A percentile compares a stretch with the other conserved stretches of the same genome.
phyloP scores from a whole-genome alignment of 2,113 vertebrate genomes.

The Lagopus muta region DNA sequence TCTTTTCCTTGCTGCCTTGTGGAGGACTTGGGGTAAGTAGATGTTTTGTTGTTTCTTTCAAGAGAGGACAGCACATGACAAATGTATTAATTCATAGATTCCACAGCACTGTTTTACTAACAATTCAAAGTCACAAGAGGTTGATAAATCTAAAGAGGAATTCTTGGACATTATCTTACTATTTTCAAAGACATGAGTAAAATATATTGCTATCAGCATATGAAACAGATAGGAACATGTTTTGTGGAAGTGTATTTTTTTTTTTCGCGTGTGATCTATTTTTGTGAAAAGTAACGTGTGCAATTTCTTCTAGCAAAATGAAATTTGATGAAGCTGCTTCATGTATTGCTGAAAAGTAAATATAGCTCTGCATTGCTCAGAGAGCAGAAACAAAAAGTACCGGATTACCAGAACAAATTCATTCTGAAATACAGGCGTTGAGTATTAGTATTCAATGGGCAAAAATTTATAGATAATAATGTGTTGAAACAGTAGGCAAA shows the following conservation, averaged over 20 bases:
- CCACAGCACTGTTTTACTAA: not conserved
- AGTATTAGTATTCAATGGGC: not conserved
- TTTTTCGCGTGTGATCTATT: not conserved
- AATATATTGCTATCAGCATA: not conserved
- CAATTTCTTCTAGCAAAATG: not conserved
- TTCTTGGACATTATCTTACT: not conserved
- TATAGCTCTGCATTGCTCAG: not conserved
- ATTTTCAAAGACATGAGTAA: not conserved
- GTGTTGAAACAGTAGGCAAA: not conserved
- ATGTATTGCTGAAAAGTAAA: not conserved
- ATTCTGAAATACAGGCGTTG: not conserved
- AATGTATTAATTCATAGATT: not conserved
- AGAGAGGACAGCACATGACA: not conserved
- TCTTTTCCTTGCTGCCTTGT: slow-evolving; percentile 83
- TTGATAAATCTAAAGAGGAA: slow-evolving; percentile 6
- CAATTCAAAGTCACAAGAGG: not conserved
- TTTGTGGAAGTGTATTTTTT: not conserved
- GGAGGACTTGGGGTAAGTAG: slow-evolving; percentile 84
- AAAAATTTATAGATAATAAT: not conserved
- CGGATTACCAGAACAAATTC: slow-evolving; percentile 25
- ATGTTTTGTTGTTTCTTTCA: not conserved
- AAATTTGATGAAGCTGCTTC: not conserved
- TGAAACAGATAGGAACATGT: not conserved
- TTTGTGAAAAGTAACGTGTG: not conserved
- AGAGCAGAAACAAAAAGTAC: slow-evolving; percentile 2